Evolutionary conservation across 2,113 vertebrate species (phyloP), one percentile per base, ranked within the genome.

Genomic region (Mola mola): DNA sequence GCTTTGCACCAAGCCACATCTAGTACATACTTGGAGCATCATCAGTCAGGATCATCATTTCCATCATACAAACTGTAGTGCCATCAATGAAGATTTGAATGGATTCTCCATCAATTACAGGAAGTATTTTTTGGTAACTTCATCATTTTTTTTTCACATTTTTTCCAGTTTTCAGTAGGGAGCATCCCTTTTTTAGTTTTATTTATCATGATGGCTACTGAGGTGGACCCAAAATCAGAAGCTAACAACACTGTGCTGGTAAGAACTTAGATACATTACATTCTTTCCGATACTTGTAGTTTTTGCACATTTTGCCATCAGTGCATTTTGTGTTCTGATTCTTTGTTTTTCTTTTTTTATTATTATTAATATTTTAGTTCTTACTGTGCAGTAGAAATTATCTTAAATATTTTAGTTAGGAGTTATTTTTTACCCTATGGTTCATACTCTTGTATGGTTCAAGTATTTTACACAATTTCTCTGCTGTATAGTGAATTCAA

Each of bases 1-100:
- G 81, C 83, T 42, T 58, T 75, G 48, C 56, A 55, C 51, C 17
- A 11, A 57, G 61, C 53, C 17, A 48, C 44, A 75, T 57, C 53
- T 60, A 74, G 56, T 38, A 49, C 42, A 61, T 42, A 49, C 53
- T 63, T 47, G 25, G 42, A 57, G 21, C 15, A 50, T 47, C 70
- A 67, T 75, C 43, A 21, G 28, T 70, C 24, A 6, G 68, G 60
- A 76, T 46, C 24, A 25, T 53, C 40, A 38, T 43, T 44, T 55
- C 17, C 21, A 20, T 13, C 52, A 33, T 5, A 12, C 3, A 38
- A 12, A 31, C 2, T 38, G 19, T 17, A 24, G 16, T 46, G 41
- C 4, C 6, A 9, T 11, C 10, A 1, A 24, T 6, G 7, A 43
- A 13, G 6, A 24, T 40, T 17, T 68, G 33, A 59, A 52, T 52